phyloP scores from a whole-genome alignment of 2,888 invertebrate genomes.

The Invenusta paracnida region DNA sequence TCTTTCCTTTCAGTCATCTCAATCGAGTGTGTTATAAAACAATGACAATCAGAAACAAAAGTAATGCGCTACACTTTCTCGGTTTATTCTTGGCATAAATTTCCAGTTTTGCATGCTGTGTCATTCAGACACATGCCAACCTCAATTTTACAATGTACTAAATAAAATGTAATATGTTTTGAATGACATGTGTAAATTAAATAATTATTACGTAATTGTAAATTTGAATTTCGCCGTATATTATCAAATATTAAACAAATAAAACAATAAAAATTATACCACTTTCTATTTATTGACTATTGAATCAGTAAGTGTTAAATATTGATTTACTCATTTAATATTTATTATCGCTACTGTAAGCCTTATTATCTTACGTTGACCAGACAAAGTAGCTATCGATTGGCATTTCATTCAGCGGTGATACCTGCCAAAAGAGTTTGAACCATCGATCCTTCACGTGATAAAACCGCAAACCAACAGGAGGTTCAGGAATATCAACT shows the following conservation, averaged over 20 bases:
- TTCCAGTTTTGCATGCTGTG: too few relatives aligned
- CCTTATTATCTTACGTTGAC: neutral
- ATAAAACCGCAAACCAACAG: neutral
- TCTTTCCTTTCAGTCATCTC: too few relatives aligned
- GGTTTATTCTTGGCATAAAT: too few relatives aligned
- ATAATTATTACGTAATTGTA: too few relatives aligned
- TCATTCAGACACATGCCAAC: too few relatives aligned
- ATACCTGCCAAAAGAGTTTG: neutral
- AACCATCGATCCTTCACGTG: neutral
- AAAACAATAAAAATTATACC: neutral
- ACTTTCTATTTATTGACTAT: neutral
- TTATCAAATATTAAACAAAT: neutral
- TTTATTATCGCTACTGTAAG: neutral
- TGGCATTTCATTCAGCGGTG: neutral
- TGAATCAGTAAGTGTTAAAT: neutral
- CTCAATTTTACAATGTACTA: too few relatives aligned
- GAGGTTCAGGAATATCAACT: neutral
- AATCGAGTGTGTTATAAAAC: too few relatives aligned
- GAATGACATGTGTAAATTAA: too few relatives aligned
- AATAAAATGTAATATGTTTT: too few relatives aligned
- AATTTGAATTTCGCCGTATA: too few relatives aligned
- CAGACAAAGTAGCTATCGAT: neutral
- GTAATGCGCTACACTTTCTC: too few relatives aligned
- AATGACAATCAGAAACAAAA: too few relatives aligned
- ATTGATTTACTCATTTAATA: neutral